Base-by-base conservation (phyloP, 2,888 invertebrate species). In the Macrophya alboannulata region DNA sequence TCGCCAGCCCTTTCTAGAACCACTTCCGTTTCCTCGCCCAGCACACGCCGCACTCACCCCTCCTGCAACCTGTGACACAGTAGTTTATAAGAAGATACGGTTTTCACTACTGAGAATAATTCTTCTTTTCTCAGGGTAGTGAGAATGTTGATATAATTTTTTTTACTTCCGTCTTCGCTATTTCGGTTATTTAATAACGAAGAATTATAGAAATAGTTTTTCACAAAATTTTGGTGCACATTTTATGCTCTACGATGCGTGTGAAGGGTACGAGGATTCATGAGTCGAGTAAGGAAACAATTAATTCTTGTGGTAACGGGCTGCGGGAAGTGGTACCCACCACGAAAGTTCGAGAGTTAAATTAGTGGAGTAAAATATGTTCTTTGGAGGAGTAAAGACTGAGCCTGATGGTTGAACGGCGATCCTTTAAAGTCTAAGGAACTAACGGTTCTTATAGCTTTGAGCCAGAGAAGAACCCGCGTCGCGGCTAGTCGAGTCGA, bases 1-100 rank as follows among this genome's bases (percentile, higher is more conserved):
- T 48, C 85, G 65, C 85, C 85, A 85, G 83, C 83, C 45, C 77
- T 68, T 51, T 55, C 48, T 65, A 76, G 71, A 71, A 85, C 79
- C 71, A 71, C 85, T 85, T 81, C 85, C 85, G 79, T 68, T 82
- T 81, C 59, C 45, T 48, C 71, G 48, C 51, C 68, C 37, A 15
- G 48, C 40, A 45, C 79, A 59, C 43, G 76, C 43, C 45, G 59
- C 21, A 62, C 84, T 43, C 59, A 31, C 59, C 43, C 59, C 48
- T 10, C 25, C 65, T 65, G 10, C 37, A 72, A 43, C 55, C 84
- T 62, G 82, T n/a, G 43, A 68, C 31, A 77, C 10, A 21, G n/a
- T 68, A 74, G n/a, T 45, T 21, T 45, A 74, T 21, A 45, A 74
- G 9, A n/a, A 74, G 21, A 9, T 21, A 12, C 72, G 21, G 43